These are phyloP conservation scores for Esperia sulphurella DNA, from an alignment of 2,888 invertebrate species.

Conservation along the genomic window DNA sequence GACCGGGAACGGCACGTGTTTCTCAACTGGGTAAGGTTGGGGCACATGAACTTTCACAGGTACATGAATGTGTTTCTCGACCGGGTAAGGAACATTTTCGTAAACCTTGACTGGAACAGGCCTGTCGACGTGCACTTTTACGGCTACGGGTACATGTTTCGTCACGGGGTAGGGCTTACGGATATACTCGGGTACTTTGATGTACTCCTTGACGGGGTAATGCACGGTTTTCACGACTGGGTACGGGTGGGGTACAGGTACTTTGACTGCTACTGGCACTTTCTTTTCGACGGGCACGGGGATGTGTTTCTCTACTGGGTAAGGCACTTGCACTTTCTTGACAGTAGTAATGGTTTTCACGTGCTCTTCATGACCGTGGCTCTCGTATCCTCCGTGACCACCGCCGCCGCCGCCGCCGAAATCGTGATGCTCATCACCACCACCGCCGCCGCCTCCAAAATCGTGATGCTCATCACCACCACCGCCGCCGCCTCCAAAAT, in stretches of 20 bases:
- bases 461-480: too few relatives aligned
- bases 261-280: slow-evolving; percentile 83
- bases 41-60: slow-evolving; percentile 86
- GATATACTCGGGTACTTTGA: slow-evolving; percentile 83
- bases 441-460: too few relatives aligned
- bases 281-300: slow-evolving; percentile 84
- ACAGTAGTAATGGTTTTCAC: slow-evolving; percentile 83
- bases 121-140: slow-evolving; percentile 83
- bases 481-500: slow-evolving; percentile 23
- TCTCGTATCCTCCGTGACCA: slow-evolving; percentile 18
- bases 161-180: slow-evolving; percentile 84
- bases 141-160: slow-evolving; percentile 82
- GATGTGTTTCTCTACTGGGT: slow-evolving; percentile 85
- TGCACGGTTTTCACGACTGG: slow-evolving; percentile 84
- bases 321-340: slow-evolving; percentile 86
- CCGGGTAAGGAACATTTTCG: slow-evolving; percentile 84
- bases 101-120: slow-evolving; percentile 82
- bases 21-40: slow-evolving; percentile 86
- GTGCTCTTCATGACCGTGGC: slow-evolving; percentile 65
- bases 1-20: slow-evolving; percentile 82
- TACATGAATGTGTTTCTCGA: slow-evolving; percentile 83
- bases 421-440: slow-evolving; percentile 19
- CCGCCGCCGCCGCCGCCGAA: slow-evolving; percentile 23
- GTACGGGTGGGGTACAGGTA: slow-evolving; percentile 85
- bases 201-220: slow-evolving; percentile 81